Evolutionary conservation across 2,888 invertebrate genomes (phyloP), one percentile per base, ranked within the genome.

Genomic region (Drosophila fulvimacula): DNA sequence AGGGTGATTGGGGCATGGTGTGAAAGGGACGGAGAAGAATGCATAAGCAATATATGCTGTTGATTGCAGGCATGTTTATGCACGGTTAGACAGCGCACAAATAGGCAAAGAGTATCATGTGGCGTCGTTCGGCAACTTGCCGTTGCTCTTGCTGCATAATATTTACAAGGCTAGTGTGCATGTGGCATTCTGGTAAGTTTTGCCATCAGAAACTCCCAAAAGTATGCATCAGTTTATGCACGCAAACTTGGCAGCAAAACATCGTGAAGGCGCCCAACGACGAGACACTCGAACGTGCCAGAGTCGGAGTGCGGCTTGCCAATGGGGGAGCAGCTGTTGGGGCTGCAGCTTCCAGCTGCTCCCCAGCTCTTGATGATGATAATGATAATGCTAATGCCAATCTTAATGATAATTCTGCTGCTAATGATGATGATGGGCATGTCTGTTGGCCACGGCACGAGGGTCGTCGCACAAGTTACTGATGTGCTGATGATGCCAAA

Each of bases 181-280:
- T 80, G 62, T 63, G 65, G 68, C 76, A 76, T 70, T 69, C 49
- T 44, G 79, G 21, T 66, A 85, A 87, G 79, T 87, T 87, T 83
- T 53, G 64, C 73, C 76, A 82, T 87, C 79, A 78, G 66, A 75
- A 76, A 71, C 68, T 79, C 79, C 88, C 82, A 79, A 88, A 88
- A 85, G 85, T 82, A 76, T 82, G 82, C 88, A 76, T 63, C 79
- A 82, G 85, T 71, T 82, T 85, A 76, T 82, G 88, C 85, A 84
- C 79, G 69, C 81, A 76, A 84, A 72, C 72, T 78, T 72, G 64
- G 55, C 66, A 67, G 66, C 64, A 44, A 74, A 78, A 71, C 62
- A 78, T 64, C 49, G 63, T 59, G 65, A 73, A 60, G 68, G 63
- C 78, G 73, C 17, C 46, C 32, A 48, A 56, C 42, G 56, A 15